Conservation (phyloP, 2,113 vertebrate genomes). For the Marmota monax region DNA sequence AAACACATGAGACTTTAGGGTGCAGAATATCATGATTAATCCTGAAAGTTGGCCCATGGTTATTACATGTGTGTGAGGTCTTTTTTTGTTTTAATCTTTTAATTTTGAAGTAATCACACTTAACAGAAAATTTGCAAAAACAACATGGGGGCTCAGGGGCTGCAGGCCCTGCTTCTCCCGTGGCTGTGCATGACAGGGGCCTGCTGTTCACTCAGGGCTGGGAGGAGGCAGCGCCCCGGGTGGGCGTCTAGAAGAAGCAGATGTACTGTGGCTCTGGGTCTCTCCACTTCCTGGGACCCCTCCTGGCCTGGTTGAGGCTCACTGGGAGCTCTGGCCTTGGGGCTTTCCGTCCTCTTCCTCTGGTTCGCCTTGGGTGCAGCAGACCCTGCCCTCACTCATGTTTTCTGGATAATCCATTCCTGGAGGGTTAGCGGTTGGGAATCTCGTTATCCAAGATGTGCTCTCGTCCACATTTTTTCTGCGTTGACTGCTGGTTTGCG, state of each 20-base stretch:
- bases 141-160: background rate
- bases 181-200: background rate
- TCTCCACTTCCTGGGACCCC: background rate
- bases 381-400: background rate
- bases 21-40: background rate
- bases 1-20: background rate
- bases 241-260: too few species aligned
- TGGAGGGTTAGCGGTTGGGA: background rate
- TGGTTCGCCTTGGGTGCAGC: background rate
- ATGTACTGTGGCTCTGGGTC: background rate
- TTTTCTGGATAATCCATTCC: background rate
- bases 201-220: background rate
- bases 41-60: background rate
- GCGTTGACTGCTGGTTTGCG: background rate
- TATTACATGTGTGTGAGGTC: background rate
- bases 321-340: background rate
- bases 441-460: background rate
- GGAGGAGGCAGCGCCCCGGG: too few species aligned
- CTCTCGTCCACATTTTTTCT: background rate
- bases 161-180: too few species aligned
- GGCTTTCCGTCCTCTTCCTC: background rate
- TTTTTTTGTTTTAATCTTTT: background rate
- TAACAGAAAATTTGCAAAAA: background rate
- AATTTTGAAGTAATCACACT: background rate
- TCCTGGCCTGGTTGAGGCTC: accelerated